Evolutionary conservation across 2,113 vertebrate species (phyloP).

Genomic region (Eolophus roseicapilla): DNA sequence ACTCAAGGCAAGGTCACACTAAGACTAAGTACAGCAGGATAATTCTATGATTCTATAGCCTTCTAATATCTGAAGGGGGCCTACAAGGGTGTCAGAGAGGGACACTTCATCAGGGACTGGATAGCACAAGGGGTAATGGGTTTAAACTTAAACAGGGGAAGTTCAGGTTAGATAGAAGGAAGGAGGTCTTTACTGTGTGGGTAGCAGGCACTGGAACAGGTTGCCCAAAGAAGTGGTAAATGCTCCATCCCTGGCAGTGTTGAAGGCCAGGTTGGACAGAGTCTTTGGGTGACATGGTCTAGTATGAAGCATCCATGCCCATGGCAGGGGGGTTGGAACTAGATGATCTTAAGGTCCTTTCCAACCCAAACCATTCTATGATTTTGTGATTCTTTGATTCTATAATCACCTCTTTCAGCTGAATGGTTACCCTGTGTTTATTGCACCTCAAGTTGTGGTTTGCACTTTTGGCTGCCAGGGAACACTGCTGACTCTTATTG

Average conservation of each 20-base stretch:
- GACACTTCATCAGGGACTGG: not conserved
- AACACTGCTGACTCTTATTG: fast-evolving
- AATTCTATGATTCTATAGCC: not conserved
- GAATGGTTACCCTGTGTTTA: not conserved
- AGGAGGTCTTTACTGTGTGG: not conserved
- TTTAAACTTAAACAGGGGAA: not conserved
- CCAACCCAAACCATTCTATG: too few relatives aligned
- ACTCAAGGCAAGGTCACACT: not conserved
- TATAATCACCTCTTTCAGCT: not conserved
- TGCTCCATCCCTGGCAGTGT: not conserved
- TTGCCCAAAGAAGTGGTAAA: not conserved
- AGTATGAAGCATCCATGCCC: too few relatives aligned
- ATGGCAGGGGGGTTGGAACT: too few relatives aligned
- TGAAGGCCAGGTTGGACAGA: too few relatives aligned
- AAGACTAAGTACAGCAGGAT: not conserved
- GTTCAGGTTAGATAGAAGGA: not conserved
- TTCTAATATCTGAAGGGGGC: not conserved
- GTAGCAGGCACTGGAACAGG: not conserved
- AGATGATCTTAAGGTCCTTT: too few relatives aligned
- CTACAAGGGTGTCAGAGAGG: not conserved
- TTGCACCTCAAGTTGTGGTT: not conserved
- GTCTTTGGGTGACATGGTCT: too few relatives aligned
- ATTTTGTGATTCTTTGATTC: too few relatives aligned
- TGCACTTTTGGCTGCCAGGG: not conserved
- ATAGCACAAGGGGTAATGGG: not conserved